Percentiles rank a stretch among this genome's conserved stretches.
Conservation (phyloP, 2,797 vertebrate genomes). For the Natrix natrix region DNA sequence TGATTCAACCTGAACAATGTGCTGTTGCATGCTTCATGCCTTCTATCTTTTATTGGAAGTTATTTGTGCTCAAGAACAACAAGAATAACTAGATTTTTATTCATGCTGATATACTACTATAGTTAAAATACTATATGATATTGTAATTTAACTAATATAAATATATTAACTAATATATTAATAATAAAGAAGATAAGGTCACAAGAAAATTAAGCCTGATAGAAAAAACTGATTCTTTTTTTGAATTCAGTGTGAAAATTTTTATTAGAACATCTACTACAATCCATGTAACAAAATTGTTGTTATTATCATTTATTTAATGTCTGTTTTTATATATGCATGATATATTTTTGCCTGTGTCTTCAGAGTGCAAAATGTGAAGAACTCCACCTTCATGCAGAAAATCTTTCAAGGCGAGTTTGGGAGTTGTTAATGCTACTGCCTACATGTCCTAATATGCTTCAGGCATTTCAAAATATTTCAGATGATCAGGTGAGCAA, state of each 20-base stretch:
- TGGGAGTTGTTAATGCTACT: conserved; percentile 98
- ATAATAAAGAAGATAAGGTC: background rate
- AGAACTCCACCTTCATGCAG: conserved; percentile 97
- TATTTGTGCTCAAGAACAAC: background rate
- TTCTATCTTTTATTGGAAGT: background rate
- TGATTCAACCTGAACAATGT: background rate
- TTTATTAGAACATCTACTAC: background rate
- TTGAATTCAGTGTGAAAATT: background rate
- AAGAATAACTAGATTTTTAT: background rate
- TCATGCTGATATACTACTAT: background rate
- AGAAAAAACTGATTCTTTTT: background rate
- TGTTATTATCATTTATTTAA: background rate
- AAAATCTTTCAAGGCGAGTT: conserved; percentile 94
- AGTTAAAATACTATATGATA: background rate
- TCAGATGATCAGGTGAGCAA: conserved; percentile 88
- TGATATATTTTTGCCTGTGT: conserved; percentile 29
- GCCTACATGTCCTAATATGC: conserved; percentile 97
- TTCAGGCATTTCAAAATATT: conserved; percentile 97
- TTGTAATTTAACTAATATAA: background rate
- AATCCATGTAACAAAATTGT: background rate
- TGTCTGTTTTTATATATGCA: background rate
- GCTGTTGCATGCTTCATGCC: background rate
- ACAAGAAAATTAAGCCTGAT: background rate
- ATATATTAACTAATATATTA: background rate
- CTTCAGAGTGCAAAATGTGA: conserved; percentile 86